Base-by-base conservation (phyloP, 1,140 invertebrate genomes). In the Drosophila malerkotliana region DNA sequence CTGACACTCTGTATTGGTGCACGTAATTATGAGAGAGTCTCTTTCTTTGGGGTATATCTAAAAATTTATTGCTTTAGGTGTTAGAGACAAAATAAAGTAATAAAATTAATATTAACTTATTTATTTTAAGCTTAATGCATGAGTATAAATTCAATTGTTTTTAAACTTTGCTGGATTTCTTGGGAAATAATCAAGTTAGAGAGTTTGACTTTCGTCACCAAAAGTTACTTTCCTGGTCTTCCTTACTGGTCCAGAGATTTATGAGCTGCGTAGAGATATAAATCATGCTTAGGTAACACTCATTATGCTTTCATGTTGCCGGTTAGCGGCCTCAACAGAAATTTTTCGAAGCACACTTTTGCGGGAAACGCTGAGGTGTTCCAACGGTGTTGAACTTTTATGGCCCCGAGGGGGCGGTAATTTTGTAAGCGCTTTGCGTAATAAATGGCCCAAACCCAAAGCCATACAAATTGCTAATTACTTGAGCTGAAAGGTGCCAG, bases 381-480 rank as follows among this genome's bases (percentile, higher is more conserved):
- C 32, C 24, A 54, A 45, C 32, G 56, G 41, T 44, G 47, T 30
- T 56, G 45, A 60, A 78, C 57, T 75, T 78, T 75, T 78, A 59
- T 67, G 79, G 66, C 59, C 67, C 61, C 24, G 14, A 55, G 28
- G 39, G 52, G 59, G 73, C 6, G 34, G 28, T 64, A 37, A 37
- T 37, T 85, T 84, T 53, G 48, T 60, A 61, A 67, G 60, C 61
- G 59, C 58, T 76, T 77, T 61, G 62, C 45, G 39, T 64, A 76
- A 85, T 68, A 85, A 87, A 85, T 85, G 67, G 64, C 63, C 47
- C 21, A 18, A 49, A 37, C 57, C 59, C 60, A 57, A 71, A 72
- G 72, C 79, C 59, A 69, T 77, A 85, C 72, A 85, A 85, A 87
- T 87, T 88, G 83, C 83, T 87, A 87, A 87, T 87, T 87, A 87